Conservation (phyloP, 2,797 vertebrate genomes). For the Luscinia luscinia region DNA sequence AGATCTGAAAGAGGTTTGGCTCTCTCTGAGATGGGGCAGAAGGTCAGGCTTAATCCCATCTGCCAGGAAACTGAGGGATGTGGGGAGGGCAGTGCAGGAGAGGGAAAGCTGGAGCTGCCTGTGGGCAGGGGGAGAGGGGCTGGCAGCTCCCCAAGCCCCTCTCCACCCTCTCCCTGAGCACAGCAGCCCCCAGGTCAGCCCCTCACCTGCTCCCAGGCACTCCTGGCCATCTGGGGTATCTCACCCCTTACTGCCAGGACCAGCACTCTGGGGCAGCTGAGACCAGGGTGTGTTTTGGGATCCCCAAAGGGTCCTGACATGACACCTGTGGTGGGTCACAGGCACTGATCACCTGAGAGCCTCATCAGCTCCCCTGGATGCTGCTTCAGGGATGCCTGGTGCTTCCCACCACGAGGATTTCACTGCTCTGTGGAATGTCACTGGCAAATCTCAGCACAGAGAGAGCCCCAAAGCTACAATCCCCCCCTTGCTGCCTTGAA, state of each 20-base stretch:
- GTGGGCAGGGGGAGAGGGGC: neutral
- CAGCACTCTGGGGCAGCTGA: accelerated
- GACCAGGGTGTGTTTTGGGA: neutral
- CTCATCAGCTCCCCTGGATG: neutral
- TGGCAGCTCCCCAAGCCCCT: accelerated
- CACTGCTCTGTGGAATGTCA: neutral
- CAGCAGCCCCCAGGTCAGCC: neutral
- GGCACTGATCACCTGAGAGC: neutral
- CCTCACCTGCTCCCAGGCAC: neutral
- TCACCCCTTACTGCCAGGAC: neutral
- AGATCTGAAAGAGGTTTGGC: slow-evolving; percentile 28
- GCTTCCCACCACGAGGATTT: neutral
- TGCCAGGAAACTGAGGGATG: neutral
- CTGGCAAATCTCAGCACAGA: neutral
- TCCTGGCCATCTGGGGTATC: neutral
- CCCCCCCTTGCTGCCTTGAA: neutral
- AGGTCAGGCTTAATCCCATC: slow-evolving; percentile 40
- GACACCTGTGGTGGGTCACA: accelerated
- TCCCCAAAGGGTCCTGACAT: neutral
- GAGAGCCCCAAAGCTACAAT: neutral
- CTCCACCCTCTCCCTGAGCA: neutral
- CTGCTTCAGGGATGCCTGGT: neutral
- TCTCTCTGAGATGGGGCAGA: neutral
- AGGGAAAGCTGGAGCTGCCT: neutral
- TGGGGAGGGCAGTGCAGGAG: accelerated